Evolutionary conservation across 2,113 vertebrate genomes (phyloP).

Genomic region (Carassius gibelio): DNA sequence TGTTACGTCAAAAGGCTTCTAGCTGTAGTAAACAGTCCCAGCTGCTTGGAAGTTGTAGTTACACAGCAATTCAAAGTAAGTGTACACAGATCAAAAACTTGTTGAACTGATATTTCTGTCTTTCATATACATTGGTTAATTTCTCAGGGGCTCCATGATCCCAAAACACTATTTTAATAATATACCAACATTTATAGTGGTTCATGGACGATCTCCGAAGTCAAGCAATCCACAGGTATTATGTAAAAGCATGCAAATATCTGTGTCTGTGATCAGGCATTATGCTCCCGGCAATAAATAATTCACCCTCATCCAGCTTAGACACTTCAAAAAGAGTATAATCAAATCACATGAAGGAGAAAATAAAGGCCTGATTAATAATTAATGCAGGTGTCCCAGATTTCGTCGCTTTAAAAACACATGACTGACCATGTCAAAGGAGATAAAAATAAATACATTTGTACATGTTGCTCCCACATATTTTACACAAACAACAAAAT

Average conservation of each 20-base stretch:
- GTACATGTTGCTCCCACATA: neutral
- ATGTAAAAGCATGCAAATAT: constrained; percentile 55
- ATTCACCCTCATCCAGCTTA: constrained; percentile 60
- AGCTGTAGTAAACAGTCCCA: constrained; percentile 17
- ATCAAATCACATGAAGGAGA: constrained; percentile 68
- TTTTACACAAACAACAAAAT: neutral
- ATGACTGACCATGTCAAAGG: neutral
- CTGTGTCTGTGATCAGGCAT: constrained; percentile 55
- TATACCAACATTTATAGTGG: constrained; percentile 2
- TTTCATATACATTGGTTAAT: neutral
- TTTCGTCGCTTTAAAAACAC: constrained; percentile 55
- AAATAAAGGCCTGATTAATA: constrained; percentile 72
- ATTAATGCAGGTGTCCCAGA: constrained; percentile 69
- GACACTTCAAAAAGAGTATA: constrained; percentile 64
- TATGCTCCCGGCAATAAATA: constrained; percentile 67
- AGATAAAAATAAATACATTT: neutral
- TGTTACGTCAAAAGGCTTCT: constrained; percentile 1
- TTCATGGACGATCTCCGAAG: neutral
- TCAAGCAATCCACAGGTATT: constrained; percentile 48
- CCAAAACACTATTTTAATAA: neutral
- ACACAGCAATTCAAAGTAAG: neutral
- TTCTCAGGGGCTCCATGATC: neutral
- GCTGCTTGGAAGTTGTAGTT: neutral
- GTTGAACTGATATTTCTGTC: neutral
- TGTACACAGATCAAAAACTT: constrained; percentile 6